Evolutionary conservation across 2,888 invertebrate species (phyloP).

Genomic region (Trilocha varians): DNA sequence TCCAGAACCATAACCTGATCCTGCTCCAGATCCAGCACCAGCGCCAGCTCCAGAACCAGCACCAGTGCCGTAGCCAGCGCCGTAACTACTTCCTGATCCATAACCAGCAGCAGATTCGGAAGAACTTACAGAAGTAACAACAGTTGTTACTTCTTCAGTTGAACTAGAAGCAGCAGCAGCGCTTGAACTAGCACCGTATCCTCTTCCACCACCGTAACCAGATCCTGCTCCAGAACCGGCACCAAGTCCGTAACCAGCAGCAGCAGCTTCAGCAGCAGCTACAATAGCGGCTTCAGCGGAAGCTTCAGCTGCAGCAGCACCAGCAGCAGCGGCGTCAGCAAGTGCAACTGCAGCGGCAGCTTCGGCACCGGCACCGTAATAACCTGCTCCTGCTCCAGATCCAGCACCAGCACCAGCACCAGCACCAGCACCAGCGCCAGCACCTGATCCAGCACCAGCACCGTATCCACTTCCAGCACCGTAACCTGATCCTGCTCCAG

Average conservation of each 20-base stretch:
- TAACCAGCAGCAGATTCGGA: conserved; percentile 8
- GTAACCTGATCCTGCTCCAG: background rate
- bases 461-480: background rate
- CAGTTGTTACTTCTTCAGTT: conserved; percentile 1
- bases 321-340: background rate
- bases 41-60: conserved; percentile 9
- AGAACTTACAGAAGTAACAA: conserved; percentile 10
- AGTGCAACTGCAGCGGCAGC: background rate
- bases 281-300: background rate
- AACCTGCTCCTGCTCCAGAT: too few species aligned
- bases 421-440: too few species aligned
- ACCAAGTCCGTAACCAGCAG: too few species aligned
- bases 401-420: too few species aligned
- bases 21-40: conserved; percentile 6
- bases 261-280: background rate
- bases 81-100: conserved; percentile 5
- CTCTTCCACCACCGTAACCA: background rate
- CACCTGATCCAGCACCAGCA: too few species aligned
- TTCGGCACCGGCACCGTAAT: too few species aligned
- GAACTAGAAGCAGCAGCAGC: background rate
- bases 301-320: background rate
- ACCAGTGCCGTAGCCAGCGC: conserved; percentile 5
- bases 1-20: conserved; percentile 3
- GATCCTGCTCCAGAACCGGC: too few species aligned
- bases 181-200: conserved; percentile 1